Conservation (phyloP, 1,140 invertebrate genomes). For the Propsilocerus akamusi region DNA sequence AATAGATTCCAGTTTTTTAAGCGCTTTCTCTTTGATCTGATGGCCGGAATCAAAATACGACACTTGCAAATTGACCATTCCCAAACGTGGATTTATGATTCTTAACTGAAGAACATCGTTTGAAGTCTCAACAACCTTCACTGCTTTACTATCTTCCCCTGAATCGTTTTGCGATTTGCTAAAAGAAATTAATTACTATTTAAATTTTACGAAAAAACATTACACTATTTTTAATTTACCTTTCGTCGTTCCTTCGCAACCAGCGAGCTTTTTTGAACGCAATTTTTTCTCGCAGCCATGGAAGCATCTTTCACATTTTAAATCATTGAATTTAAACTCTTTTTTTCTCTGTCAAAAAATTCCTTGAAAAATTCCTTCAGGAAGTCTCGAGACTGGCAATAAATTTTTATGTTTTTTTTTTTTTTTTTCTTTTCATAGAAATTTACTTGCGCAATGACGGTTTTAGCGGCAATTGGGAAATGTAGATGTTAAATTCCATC, state of each 20-base stretch:
- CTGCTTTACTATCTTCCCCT: not conserved
- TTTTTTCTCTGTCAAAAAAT: not conserved
- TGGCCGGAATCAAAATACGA: not conserved
- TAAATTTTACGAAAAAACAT: too few relatives aligned
- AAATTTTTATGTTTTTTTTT: too few relatives aligned
- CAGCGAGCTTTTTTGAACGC: slow-evolving; percentile 20
- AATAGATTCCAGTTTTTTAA: not conserved
- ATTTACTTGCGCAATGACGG: too few relatives aligned
- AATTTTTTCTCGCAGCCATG: slow-evolving; percentile 23
- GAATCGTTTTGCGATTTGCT: too few relatives aligned
- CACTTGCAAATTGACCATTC: not conserved
- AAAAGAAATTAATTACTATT: too few relatives aligned
- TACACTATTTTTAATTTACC: not conserved
- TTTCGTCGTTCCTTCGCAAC: slow-evolving; percentile 12
- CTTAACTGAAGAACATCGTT: not conserved
- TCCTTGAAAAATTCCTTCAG: not conserved
- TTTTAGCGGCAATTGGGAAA: too few relatives aligned
- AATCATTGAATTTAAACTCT: slow-evolving; percentile 14
- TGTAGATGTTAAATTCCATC: too few relatives aligned
- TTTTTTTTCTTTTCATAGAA: too few relatives aligned
- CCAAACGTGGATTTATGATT: not conserved
- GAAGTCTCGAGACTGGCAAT: too few relatives aligned
- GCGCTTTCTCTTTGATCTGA: not conserved
- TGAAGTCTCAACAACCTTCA: not conserved
- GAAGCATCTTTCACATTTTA: slow-evolving; percentile 15